phyloP scores from a whole-genome alignment of 2,113 vertebrate species.

The Zosterops pallidus region DNA sequence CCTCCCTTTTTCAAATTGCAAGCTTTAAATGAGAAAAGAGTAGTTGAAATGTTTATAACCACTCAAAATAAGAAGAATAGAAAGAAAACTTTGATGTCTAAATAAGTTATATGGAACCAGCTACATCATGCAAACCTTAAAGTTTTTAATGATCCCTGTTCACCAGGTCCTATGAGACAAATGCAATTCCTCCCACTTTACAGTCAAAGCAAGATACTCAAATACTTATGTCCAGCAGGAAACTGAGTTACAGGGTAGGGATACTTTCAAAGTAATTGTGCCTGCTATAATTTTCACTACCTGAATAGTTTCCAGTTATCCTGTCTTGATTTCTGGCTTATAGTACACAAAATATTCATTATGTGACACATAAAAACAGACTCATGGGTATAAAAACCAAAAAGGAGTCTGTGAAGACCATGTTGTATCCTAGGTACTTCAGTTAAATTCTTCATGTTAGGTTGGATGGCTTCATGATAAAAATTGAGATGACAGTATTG shows the following conservation, averaged over 20 bases:
- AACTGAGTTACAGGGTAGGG: background rate
- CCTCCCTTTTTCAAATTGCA: background rate
- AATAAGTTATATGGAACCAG: background rate
- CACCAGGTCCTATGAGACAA: background rate
- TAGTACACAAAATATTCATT: background rate
- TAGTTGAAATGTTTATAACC: background rate
- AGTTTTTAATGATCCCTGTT: background rate
- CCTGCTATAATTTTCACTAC: background rate
- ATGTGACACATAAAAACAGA: background rate
- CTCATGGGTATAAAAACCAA: accelerated
- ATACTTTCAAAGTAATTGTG: background rate
- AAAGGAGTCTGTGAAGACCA: background rate
- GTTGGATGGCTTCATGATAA: background rate
- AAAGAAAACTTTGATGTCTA: background rate
- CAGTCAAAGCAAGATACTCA: background rate
- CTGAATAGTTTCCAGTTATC: background rate
- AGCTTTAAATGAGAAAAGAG: background rate
- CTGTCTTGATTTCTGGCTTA: background rate
- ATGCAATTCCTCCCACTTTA: background rate
- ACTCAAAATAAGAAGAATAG: background rate
- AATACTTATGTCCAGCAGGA: background rate
- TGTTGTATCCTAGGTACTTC: background rate
- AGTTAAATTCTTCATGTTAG: background rate
- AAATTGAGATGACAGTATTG: background rate
- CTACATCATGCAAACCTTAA: background rate